A percentile compares a stretch with the other conserved stretches of the same genome.
These are phyloP conservation scores for Gnatocerus cornutus DNA, from an alignment of 2,888 invertebrate genomes.

Conservation along the genomic window DNA sequence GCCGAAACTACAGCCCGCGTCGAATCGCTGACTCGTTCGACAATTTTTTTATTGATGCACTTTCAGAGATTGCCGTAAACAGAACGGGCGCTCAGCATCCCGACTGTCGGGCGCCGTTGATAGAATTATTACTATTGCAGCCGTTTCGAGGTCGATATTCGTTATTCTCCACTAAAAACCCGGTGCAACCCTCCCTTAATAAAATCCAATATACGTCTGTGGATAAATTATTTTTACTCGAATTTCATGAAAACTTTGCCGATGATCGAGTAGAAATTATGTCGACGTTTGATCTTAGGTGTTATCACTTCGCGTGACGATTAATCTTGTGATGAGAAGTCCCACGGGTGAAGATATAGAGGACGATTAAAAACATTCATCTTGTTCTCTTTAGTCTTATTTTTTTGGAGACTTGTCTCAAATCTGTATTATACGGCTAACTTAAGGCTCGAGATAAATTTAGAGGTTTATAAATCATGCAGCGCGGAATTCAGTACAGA, in stretches of 20 bases:
- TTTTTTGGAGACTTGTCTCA: slow-evolving; percentile 18
- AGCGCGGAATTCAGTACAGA: slow-evolving; percentile 20
- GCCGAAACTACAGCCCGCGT: slow-evolving; percentile 22
- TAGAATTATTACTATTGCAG: slow-evolving; percentile 48
- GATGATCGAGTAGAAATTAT: slow-evolving; percentile 7
- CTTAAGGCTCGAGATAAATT: slow-evolving; percentile 37
- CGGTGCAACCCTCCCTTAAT: slow-evolving; percentile 9
- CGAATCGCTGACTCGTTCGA: slow-evolving; percentile 20
- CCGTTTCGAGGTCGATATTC: slow-evolving; percentile 41
- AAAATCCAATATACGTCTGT: slow-evolving; percentile 6
- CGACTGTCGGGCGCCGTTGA: slow-evolving; percentile 45
- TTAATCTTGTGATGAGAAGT: slow-evolving; percentile 34
- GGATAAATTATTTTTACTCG: no score
- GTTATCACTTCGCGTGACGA: slow-evolving; percentile 12
- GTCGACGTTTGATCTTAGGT: slow-evolving; percentile 10
- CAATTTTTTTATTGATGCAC: slow-evolving; percentile 45
- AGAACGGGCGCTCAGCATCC: slow-evolving; percentile 45
- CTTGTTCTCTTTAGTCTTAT: slow-evolving; percentile 14
- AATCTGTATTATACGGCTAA: slow-evolving; percentile 38
- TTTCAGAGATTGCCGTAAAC: slow-evolving; percentile 46
- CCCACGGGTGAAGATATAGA: slow-evolving; percentile 17
- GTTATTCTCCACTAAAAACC: slow-evolving; percentile 38
- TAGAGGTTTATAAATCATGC: slow-evolving; percentile 36
- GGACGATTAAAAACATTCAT: slow-evolving; percentile 36
- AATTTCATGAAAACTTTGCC: no score